A percentile compares a stretch with the other conserved stretches of the same genome.
Conservation (phyloP, 1,140 invertebrate species). For the Aphelinus certus region DNA sequence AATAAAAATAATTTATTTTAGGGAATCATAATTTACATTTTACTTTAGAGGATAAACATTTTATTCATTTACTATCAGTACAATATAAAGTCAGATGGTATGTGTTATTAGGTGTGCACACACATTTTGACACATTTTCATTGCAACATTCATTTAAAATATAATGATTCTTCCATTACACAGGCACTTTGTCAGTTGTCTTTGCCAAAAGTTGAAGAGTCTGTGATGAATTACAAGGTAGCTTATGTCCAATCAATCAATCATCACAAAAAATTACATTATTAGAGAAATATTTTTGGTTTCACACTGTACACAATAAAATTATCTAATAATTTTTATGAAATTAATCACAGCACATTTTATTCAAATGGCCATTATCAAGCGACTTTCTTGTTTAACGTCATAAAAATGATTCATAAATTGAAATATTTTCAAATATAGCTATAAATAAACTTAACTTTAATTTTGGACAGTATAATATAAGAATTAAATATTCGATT, state of each 20-base stretch:
- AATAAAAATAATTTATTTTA: neutral
- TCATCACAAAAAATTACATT: conserved; percentile 45
- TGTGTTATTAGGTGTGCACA: conserved; percentile 41
- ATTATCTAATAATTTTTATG: conserved; percentile 30
- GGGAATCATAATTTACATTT: neutral
- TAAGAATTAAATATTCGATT: no score
- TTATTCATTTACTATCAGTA: conserved; percentile 54
- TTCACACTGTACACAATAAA: conserved; percentile 24
- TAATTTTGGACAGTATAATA: neutral
- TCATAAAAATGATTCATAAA: no score
- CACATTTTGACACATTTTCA: conserved; percentile 48
- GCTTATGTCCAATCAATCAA: conserved; percentile 30
- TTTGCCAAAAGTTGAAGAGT: conserved; percentile 44
- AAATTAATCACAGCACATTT: conserved; percentile 40
- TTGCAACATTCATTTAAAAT: conserved; percentile 50
- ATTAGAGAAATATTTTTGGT: conserved; percentile 32
- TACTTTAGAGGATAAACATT: conserved; percentile 48
- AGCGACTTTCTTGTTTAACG: neutral
- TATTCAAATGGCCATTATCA: conserved; percentile 39
- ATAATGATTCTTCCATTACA: conserved; percentile 46
- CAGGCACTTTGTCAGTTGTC: conserved; percentile 57
- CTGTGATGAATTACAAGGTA: conserved; percentile 47
- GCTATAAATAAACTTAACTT: neutral
- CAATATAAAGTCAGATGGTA: conserved; percentile 51
- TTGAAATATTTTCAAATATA: no score